phyloP scores from a whole-genome alignment of 2,797 vertebrate species.

The Xenentodon cancila region DNA sequence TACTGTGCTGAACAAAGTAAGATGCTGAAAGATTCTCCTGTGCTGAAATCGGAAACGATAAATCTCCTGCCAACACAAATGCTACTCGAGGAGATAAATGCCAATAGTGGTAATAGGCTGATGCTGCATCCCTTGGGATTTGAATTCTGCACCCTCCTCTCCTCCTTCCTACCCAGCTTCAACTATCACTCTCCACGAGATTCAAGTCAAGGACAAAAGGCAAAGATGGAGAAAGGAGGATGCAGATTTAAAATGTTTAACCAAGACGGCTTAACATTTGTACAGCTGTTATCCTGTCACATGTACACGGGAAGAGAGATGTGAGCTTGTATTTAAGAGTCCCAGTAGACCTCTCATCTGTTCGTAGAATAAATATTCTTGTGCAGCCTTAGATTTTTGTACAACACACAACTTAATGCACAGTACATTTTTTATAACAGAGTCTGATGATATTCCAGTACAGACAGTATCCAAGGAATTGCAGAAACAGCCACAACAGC shows the following conservation, averaged over 20 bases:
- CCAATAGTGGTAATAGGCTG: conserved; percentile 1
- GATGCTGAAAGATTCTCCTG: conserved; percentile 8
- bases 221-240: conserved; percentile 32
- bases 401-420: conserved; percentile 22
- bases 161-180: conserved; percentile 24
- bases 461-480: background rate
- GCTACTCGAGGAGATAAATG: conserved; percentile 25
- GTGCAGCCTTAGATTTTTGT: conserved; percentile 25
- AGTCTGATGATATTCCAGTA: conserved; percentile 24
- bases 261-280: conserved; percentile 60
- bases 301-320: conserved; percentile 66
- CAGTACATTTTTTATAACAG: conserved; percentile 10
- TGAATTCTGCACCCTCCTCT: conserved; percentile 52
- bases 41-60: conserved; percentile 7
- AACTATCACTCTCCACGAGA: conserved; percentile 32
- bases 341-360: conserved; percentile 51
- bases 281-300: conserved; percentile 73
- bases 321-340: conserved; percentile 62
- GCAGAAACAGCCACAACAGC: conserved; percentile 14
- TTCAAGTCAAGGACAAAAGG: conserved; percentile 19
- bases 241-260: conserved; percentile 35
- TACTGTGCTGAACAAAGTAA: conserved; percentile 5
- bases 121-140: conserved; percentile 12
- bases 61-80: conserved; percentile 16
- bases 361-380: conserved; percentile 57